Base-by-base conservation (phyloP, 2,113 vertebrate genomes). In the Hiodon alosoides region DNA sequence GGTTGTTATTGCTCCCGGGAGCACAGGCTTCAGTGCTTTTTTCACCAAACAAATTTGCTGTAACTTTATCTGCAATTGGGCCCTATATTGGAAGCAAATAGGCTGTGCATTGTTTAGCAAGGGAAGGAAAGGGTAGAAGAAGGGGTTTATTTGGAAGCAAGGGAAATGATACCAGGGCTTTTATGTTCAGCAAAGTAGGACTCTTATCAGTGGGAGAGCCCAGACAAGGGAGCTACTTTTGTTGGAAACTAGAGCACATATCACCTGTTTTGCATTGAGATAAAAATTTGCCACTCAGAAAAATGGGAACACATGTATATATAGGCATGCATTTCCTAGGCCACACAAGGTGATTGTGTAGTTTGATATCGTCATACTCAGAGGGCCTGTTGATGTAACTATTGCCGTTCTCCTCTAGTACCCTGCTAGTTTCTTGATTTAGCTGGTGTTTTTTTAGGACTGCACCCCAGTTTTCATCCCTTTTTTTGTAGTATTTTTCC, bases 41-140 rank as follows among this genome's bases (percentile, higher is more conserved):
- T 91, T 91, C 90, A 93, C 94, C 93, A 97, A 99, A 99, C 97
- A 98, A 97, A 98, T 98, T 98, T 97, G 95, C 92, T 92, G 97
- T 95, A 98, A 98, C 94, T 96, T 95, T 94, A 98, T 95, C 94
- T 95, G 94, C 95, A 96, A 96, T 94, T 95, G 91, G 93, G 93
- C 91, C 90, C 87, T 87, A 87, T 91, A 90, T 91, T 88, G 90
- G 90, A 90, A 90, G 87, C 94, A 95, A 94, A 97, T 95, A 98
- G 94, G 93, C 90, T 82, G 87, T 82, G 85, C 94, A 96, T 95
- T 97, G 94, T 96, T 80, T 86, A 85, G 89, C 84, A 80, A 53
- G 75, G 79, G 89, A 84, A 85, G 89, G 91, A 90, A 92, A 91
- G 69, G 81, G 90, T 90, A 93, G 88, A 83, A 87, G 90, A 87